Evolutionary conservation across 2,113 vertebrate genomes (phyloP).

Genomic region (Balaeniceps rex): DNA sequence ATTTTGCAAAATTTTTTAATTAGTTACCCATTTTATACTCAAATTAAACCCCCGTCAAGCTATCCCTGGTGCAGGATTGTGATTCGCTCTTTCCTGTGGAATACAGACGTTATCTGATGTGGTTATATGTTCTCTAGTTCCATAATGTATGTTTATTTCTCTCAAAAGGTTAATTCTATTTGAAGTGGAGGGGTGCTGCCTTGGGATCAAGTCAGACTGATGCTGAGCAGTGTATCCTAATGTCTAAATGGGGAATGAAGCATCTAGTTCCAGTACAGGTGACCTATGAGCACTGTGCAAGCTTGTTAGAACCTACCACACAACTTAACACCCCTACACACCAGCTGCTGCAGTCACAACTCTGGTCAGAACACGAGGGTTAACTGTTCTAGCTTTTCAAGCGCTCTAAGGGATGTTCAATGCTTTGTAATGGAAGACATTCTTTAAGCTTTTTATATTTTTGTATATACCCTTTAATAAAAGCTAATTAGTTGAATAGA

Average conservation of each 20-base stretch:
- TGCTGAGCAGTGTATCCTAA: conserved; percentile 63
- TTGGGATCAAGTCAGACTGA: conserved; percentile 64
- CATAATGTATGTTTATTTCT: conserved; percentile 44
- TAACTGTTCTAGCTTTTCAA: neutral
- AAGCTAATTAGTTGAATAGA: neutral
- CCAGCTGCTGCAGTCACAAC: conserved; percentile 9
- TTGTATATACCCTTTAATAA: conserved; percentile 55
- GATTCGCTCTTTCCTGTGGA: neutral
- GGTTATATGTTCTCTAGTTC: conserved; percentile 19
- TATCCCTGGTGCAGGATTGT: neutral
- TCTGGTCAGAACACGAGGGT: neutral
- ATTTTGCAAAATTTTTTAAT: conserved; percentile 2
- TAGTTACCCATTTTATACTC: conserved; percentile 15
- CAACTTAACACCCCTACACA: conserved; percentile 11
- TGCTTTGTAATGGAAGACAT: conserved; percentile 29
- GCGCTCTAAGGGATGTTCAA: neutral
- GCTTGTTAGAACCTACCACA: conserved; percentile 6
- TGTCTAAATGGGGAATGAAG: conserved; percentile 52
- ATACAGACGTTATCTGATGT: neutral
- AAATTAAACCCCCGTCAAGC: neutral
- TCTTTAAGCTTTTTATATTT: conserved; percentile 62
- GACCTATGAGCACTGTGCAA: conserved; percentile 14
- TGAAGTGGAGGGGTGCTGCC: conserved; percentile 57
- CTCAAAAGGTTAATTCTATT: conserved; percentile 63
- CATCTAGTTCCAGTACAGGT: conserved; percentile 27